Evolutionary conservation across 1,140 invertebrate species (phyloP).

Genomic region (Eriocheir sinensis): DNA sequence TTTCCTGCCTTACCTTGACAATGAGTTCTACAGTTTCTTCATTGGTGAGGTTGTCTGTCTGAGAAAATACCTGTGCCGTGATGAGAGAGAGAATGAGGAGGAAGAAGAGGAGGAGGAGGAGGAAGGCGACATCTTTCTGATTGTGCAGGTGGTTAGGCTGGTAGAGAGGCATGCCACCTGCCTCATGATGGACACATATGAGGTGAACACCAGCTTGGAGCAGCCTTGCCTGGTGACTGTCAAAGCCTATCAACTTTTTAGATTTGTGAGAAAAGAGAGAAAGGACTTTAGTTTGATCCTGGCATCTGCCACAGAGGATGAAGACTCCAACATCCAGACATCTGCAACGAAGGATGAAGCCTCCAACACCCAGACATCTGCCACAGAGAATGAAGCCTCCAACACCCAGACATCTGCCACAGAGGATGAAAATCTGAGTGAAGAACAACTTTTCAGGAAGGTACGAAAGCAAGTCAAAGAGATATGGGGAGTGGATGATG

Average conservation of each 20-base stretch:
- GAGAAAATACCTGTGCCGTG: conserved; percentile 49
- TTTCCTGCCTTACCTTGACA: conserved; percentile 38
- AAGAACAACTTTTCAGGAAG: not conserved
- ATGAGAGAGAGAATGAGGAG: not conserved
- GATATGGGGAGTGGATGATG: conserved; percentile 62
- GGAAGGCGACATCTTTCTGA: conserved; percentile 54
- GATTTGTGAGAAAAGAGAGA: conserved; percentile 1
- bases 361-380: too few species aligned
- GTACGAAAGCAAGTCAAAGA: conserved; percentile 23
- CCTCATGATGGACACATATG: conserved; percentile 43
- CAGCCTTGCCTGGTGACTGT: not conserved
- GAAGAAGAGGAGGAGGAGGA: not conserved
- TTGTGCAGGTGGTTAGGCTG: conserved; percentile 40
- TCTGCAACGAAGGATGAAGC: not conserved
- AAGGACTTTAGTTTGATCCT: too few species aligned
- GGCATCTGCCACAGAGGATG: too few species aligned
- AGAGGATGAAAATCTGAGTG: too few species aligned
- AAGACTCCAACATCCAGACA: too few species aligned
- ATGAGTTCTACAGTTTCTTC: conserved; percentile 37
- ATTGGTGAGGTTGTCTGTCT: conserved; percentile 54
- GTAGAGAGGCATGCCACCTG: not conserved
- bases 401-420: too few species aligned
- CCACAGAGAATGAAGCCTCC: too few species aligned
- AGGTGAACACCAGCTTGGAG: conserved; percentile 25
- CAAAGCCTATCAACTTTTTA: conserved; percentile 43